Percentiles rank a stretch among this genome's conserved stretches.
phyloP scores from a whole-genome alignment of 2,888 invertebrate genomes.

The Apodemia mormo region DNA sequence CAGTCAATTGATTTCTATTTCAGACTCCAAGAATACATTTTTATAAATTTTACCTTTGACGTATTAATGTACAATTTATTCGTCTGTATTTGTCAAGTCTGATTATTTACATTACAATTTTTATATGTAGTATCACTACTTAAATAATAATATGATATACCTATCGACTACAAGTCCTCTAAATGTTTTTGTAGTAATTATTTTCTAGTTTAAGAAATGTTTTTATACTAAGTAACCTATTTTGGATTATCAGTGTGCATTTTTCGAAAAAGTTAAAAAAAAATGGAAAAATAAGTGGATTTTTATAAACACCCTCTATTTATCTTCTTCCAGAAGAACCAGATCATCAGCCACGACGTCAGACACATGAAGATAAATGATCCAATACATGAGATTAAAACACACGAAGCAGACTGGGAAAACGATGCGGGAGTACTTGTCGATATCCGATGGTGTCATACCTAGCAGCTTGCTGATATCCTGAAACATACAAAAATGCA shows the following conservation, averaged over 20 bases:
- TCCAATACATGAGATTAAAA: conserved; percentile 99
- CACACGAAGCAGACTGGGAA: conserved; percentile 99
- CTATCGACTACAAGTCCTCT: conserved; percentile 10
- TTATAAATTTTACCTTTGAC: conserved; percentile 22
- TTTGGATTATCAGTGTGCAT: conserved; percentile 13
- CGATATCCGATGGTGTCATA: conserved; percentile 98
- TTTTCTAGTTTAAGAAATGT: conserved; percentile 4
- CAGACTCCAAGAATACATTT: conserved; percentile 45
- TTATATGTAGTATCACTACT: conserved; percentile 1
- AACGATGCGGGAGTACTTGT: conserved; percentile 98
- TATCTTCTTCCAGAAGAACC: conserved; percentile 88
- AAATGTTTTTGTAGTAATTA: conserved; percentile 12
- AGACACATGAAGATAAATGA: conserved; percentile 97
- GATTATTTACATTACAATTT: conserved; percentile 23
- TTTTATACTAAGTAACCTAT: conserved; percentile 10
- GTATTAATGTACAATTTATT: conserved; percentile 7
- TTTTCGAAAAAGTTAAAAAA: conserved; percentile 64
- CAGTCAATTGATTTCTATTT: conserved; percentile 55
- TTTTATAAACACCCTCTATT: conserved; percentile 67
- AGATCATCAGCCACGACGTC: conserved; percentile 97
- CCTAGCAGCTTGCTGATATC: conserved; percentile 95
- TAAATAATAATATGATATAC: conserved; percentile 15
- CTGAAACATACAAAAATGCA: conserved; percentile 55
- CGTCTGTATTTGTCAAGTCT: conserved; percentile 28
- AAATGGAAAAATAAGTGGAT: conserved; percentile 62